These are phyloP conservation scores for Meandrina meandrites DNA, from an alignment of 92 coral and sea anemone genomes.

Conservation along the genomic window DNA sequence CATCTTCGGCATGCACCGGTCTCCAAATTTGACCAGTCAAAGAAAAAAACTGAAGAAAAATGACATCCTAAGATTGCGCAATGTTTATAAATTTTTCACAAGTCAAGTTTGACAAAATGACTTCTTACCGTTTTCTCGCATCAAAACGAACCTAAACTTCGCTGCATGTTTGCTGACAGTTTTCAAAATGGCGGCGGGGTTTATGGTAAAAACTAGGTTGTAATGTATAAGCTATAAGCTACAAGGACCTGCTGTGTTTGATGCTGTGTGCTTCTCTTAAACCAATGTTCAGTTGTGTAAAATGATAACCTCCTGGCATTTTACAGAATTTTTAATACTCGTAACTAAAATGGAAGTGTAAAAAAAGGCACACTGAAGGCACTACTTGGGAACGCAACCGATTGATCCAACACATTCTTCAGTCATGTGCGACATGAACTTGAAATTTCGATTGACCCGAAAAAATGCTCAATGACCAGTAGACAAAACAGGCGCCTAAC, in stretches of 20 bases:
- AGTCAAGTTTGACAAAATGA: not conserved
- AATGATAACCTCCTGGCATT: no score
- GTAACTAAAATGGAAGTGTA: not conserved
- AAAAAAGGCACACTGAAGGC: not conserved
- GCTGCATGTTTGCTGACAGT: not conserved
- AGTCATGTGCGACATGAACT: not conserved
- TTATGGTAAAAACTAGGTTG: not conserved
- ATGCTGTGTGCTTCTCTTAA: not conserved
- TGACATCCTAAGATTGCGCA: not conserved
- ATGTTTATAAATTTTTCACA: not conserved
- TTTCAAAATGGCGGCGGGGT: not conserved
- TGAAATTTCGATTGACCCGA: no score
- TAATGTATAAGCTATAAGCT: not conserved
- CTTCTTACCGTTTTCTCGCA: not conserved
- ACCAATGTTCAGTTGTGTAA: not conserved
- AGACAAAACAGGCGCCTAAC: not conserved
- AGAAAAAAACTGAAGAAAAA: not conserved
- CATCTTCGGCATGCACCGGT: not conserved
- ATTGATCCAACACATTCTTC: not conserved
- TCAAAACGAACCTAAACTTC: not conserved
- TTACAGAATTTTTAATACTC: not conserved
- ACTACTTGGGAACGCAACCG: not conserved
- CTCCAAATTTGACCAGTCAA: not conserved
- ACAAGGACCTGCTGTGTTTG: not conserved
- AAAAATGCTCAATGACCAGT: not conserved